phyloP scores from a whole-genome alignment of 2,888 invertebrate species.

The Tenthredo mesomela region DNA sequence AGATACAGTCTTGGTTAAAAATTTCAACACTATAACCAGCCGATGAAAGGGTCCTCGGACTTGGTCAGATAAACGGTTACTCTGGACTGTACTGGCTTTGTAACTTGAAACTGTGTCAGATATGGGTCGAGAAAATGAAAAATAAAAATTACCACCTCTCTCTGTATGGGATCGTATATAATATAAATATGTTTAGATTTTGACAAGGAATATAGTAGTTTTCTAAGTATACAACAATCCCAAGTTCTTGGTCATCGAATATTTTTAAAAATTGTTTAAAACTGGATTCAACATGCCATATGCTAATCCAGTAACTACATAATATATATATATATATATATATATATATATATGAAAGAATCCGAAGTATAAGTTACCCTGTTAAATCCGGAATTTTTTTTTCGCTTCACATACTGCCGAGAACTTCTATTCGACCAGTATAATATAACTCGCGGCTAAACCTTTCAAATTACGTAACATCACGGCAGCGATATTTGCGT shows the following conservation, averaged over 20 bases:
- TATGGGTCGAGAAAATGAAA: slow-evolving; percentile 48
- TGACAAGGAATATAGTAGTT: slow-evolving; percentile 2
- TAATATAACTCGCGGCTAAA: neutral
- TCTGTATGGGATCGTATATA: neutral
- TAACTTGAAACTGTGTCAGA: slow-evolving; percentile 47
- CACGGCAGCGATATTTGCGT: slow-evolving; percentile 19
- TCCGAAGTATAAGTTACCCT: neutral
- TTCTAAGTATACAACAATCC: neutral
- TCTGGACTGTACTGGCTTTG: slow-evolving; percentile 39
- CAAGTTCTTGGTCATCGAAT: slow-evolving; percentile 3
- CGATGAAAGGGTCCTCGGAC: neutral
- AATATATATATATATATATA: neutral
- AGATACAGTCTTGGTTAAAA: slow-evolving; percentile 32
- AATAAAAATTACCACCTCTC: slow-evolving; percentile 10
- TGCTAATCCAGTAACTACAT: neutral
- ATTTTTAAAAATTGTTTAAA: neutral
- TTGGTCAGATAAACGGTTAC: neutral
- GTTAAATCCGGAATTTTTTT: neutral
- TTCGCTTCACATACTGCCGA: neutral
- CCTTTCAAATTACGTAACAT: slow-evolving; percentile 34
- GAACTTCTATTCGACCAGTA: neutral
- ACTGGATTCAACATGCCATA: neutral
- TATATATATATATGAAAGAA: neutral
- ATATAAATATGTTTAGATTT: neutral
- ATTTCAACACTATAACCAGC: neutral